Evolutionary conservation across 2,113 vertebrate genomes (phyloP), one percentile per base, ranked within the genome.

Genomic region (Erpornis zantholeuca): DNA sequence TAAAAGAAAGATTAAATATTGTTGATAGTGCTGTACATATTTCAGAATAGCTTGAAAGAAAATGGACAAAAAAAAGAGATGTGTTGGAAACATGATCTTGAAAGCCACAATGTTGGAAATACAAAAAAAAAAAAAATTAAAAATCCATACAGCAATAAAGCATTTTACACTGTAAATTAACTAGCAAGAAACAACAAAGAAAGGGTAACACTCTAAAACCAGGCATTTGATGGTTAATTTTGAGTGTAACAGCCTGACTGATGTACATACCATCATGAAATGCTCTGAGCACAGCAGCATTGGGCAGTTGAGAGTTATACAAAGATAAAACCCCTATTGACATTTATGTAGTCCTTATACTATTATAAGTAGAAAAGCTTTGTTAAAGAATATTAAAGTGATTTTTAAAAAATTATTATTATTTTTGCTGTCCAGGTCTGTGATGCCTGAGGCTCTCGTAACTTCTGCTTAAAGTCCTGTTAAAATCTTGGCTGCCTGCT

Each of bases 21-120:
- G 95, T 98, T 95, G 90, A 97, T 97, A 98, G 92, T 97, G 96
- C 96, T 98, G 96, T 97, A 98, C 97, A 97, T 97, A 98, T 92
- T 97, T 98, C 84, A 92, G 97, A 97, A 96, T 88, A 97, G 94
- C 87, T 97, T 97, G 97, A 97, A 96, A 97, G 93, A 97, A 97
- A 97, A 88, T 44, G 85, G 94, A 96, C 86, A 91, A 96, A 86
- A 93, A 59, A n/a, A 76, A 91, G 19, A 95, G 90, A 96, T 35
- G 53, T 49, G 66, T 31, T 95, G 82, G 83, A 96, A 95, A 77
- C 1, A 17, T 75, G 88, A 96, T 87, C 87, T 81, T 90, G 70
- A 96, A 96, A 97, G 83, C 83, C 76, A 84, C 88, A 56, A 90
- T 81, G 87, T 40, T 87, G 72, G 84, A 92, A 91, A 95, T 76